phyloP scores from a whole-genome alignment of 2,797 vertebrate genomes.

The Sylvilagus floridanus region DNA sequence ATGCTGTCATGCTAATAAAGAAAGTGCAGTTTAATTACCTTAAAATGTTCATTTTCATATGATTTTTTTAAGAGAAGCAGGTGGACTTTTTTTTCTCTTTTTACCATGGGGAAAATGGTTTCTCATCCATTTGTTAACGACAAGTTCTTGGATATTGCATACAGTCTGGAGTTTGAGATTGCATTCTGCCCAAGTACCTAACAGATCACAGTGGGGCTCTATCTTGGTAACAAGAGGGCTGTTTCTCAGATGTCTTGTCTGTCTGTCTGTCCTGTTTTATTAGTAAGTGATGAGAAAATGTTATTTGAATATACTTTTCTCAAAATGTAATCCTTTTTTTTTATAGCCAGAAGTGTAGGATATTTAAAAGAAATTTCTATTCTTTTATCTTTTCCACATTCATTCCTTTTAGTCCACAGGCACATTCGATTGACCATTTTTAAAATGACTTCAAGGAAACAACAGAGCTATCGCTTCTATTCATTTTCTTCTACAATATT shows the following conservation, averaged over 20 bases:
- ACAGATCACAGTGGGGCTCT: not conserved
- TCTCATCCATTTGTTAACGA: constrained; percentile 47
- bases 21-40: not conserved
- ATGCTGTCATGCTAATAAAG: constrained; percentile 56
- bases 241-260: constrained; percentile 12
- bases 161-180: constrained; percentile 40
- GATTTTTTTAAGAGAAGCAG: constrained; percentile 60
- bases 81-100: not conserved
- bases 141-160: constrained; percentile 8
- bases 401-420: constrained; percentile 46
- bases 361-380: constrained; percentile 46
- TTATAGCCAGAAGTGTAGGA: constrained; percentile 21
- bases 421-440: constrained; percentile 19
- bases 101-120: constrained; percentile 22
- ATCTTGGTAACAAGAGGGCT: not conserved
- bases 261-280: constrained; percentile 60
- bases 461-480: constrained; percentile 43
- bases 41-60: constrained; percentile 64
- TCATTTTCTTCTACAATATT: constrained; percentile 56
- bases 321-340: constrained; percentile 42
- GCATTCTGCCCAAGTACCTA: accelerated
- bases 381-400: constrained; percentile 2
- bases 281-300: constrained; percentile 58
- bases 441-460: not conserved
- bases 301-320: constrained; percentile 34